phyloP scores from a whole-genome alignment of 2,888 invertebrate species.

The Lycaena phlaeas region DNA sequence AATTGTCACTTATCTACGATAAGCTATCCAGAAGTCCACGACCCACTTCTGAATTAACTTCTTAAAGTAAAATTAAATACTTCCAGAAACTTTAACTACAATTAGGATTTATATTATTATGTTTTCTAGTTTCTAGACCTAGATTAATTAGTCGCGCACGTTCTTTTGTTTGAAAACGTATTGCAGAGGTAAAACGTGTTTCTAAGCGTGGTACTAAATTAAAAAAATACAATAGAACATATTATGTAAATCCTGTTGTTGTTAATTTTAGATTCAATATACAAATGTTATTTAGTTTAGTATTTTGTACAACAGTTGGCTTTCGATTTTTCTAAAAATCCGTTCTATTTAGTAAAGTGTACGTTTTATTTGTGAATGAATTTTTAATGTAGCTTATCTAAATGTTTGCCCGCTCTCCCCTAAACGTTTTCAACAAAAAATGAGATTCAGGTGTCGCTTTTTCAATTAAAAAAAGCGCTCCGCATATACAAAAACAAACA shows the following conservation, averaged over 20 bases:
- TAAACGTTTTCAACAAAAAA: constrained; percentile 2
- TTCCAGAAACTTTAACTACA: no score
- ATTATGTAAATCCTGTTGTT: neutral
- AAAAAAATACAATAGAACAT: neutral
- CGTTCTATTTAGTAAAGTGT: neutral
- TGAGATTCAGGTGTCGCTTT: neutral
- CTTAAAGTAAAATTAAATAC: no score
- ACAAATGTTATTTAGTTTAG: no score
- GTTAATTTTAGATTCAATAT: no score
- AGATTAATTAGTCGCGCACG: no score
- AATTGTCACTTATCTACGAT: no score
- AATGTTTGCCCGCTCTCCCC: constrained; percentile 4
- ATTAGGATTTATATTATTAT: no score
- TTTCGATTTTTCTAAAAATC: no score
- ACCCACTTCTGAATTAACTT: no score
- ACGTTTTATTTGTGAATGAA: neutral
- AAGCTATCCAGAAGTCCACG: no score
- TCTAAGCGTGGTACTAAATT: constrained; percentile 6
- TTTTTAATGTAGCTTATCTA: neutral
- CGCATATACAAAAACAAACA: neutral
- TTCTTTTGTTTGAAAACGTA: neutral
- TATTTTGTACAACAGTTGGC: no score
- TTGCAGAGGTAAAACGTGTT: neutral
- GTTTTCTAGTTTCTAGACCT: no score
- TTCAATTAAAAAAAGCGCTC: neutral